phyloP scores from a whole-genome alignment of 2,797 vertebrate genomes.

The Sardinella longiceps region DNA sequence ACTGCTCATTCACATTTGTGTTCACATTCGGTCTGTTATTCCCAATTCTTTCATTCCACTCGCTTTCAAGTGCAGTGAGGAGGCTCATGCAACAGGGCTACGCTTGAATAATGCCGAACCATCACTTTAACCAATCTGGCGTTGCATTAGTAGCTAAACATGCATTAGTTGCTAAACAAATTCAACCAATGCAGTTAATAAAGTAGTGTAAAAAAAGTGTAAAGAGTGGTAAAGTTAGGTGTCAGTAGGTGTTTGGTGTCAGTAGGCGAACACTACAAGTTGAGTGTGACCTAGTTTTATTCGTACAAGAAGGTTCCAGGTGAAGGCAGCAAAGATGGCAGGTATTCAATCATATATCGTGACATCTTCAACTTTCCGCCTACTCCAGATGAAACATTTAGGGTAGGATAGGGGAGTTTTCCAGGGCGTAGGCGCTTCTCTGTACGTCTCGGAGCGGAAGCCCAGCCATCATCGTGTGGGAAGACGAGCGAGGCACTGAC shows the following conservation, averaged over 20 bases:
- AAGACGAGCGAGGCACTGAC: background rate
- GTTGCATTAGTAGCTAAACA: too few species aligned
- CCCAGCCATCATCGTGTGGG: background rate
- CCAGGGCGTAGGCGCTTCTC: background rate
- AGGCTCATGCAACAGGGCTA: too few species aligned
- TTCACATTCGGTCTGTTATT: too few species aligned
- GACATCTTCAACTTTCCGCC: background rate
- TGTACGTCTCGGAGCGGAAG: background rate
- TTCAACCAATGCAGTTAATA: too few species aligned
- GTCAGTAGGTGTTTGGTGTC: background rate
- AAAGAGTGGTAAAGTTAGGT: background rate
- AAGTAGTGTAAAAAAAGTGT: too few species aligned
- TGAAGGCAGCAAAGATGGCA: background rate
- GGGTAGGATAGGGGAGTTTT: background rate
- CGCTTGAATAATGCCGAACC: too few species aligned
- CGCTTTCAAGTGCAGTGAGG: too few species aligned
- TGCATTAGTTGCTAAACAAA: too few species aligned
- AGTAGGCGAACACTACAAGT: background rate
- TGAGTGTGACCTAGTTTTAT: background rate
- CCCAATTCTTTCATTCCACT: too few species aligned
- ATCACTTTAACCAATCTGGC: too few species aligned
- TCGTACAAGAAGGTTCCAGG: too few species aligned
- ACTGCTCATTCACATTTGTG: too few species aligned
- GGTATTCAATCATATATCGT: background rate
- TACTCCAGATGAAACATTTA: background rate